Evolutionary conservation across 53 echinoderm and acorn worm species (phyloP).

Genomic region (Henricia sp.): DNA sequence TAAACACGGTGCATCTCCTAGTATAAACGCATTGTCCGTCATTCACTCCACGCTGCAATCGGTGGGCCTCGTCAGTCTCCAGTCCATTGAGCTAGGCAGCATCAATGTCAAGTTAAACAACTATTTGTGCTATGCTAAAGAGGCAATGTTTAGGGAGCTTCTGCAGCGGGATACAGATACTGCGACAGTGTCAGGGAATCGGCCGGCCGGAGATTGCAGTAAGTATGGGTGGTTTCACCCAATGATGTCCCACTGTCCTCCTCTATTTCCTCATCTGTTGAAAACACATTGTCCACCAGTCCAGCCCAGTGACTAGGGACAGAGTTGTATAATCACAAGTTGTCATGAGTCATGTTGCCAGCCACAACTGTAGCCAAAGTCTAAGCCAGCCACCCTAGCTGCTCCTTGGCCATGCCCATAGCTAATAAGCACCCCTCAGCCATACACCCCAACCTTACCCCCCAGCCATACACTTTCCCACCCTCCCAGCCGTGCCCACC

Average conservation of each 20-base stretch:
- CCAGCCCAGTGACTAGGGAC: background rate
- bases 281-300: background rate
- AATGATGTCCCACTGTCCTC: background rate
- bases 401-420: too few species aligned
- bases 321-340: background rate
- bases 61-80: conserved; percentile 53
- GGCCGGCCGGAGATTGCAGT: conserved; percentile 54
- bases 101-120: conserved; percentile 51
- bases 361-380: too few species aligned
- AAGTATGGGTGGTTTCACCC: conserved; percentile 56
- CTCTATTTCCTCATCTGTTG: background rate
- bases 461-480: too few species aligned
- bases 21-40: conserved; percentile 37
- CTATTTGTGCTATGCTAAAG: conserved; percentile 33
- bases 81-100: conserved; percentile 49
- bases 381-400: too few species aligned
- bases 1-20: conserved; percentile 17
- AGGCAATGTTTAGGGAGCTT: conserved; percentile 47
- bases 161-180: background rate
- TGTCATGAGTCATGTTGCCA: too few species aligned
- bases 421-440: too few species aligned
- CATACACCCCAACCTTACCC: too few species aligned
- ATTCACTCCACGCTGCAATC: conserved; percentile 12
- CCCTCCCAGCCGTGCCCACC: too few species aligned
- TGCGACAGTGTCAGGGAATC: conserved; percentile 41